Evolutionary conservation across 2,113 vertebrate genomes (phyloP).

Genomic region (Stercorarius parasiticus): DNA sequence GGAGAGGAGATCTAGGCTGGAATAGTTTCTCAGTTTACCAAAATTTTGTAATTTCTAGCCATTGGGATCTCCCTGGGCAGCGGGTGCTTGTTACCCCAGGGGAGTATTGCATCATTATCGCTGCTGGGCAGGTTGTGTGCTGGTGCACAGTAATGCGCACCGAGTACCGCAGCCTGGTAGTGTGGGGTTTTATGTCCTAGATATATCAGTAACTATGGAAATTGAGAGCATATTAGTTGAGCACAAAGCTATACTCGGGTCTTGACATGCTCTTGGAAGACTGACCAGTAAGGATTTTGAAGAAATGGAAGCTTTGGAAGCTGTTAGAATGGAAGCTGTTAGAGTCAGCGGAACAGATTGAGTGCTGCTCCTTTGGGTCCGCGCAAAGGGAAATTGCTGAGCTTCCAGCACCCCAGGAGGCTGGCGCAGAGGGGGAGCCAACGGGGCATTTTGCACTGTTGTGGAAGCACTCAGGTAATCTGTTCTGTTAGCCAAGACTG

Average conservation of each 20-base stretch:
- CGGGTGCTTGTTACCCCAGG: background rate
- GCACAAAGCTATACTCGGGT: accelerated
- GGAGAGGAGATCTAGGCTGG: background rate
- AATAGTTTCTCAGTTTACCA: background rate
- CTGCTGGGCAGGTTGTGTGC: background rate
- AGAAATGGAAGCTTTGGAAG: background rate
- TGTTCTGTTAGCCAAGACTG: background rate
- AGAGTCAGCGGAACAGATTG: background rate
- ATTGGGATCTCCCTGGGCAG: background rate
- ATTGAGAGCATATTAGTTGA: background rate
- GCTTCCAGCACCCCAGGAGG: background rate
- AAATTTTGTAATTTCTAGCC: background rate
- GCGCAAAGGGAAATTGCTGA: background rate
- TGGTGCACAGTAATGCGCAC: background rate
- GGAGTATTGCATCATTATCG: accelerated
- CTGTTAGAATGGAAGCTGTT: background rate
- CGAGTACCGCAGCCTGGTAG: background rate
- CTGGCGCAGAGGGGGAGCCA: background rate
- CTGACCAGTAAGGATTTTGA: background rate
- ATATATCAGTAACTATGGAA: background rate
- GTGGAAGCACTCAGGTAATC: background rate
- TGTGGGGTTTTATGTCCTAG: background rate
- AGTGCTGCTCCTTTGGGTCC: background rate
- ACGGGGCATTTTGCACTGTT: accelerated
- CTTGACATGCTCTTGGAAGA: background rate